These are phyloP conservation scores for Argopecten irradians DNA, from an alignment of 1,140 invertebrate genomes.

Conservation along the genomic window DNA sequence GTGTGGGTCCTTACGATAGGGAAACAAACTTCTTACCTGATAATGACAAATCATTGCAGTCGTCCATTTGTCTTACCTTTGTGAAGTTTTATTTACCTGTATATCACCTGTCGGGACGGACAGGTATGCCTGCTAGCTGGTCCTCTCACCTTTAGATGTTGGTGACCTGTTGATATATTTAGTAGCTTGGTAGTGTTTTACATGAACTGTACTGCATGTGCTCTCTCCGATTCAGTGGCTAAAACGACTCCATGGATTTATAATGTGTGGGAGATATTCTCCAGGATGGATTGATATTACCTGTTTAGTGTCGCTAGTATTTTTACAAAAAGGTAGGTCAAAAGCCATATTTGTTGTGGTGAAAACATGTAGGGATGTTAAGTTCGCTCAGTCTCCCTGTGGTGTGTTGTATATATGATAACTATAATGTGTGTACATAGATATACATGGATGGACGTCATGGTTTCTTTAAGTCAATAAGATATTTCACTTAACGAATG, in stretches of 20 bases:
- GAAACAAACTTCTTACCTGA: no score
- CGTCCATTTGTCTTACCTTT: not conserved
- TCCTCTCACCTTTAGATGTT: not conserved
- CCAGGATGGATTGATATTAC: not conserved
- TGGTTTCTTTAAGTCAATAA: no score
- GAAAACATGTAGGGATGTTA: no score
- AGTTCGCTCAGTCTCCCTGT: no score
- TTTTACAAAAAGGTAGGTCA: slow-evolving; percentile 5
- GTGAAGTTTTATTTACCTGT: not conserved
- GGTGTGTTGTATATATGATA: no score
- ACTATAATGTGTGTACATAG: no score
- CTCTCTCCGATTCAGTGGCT: not conserved
- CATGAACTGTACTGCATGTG: not conserved
- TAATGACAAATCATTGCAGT: slow-evolving; percentile 18
- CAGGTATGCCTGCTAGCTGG: not conserved
- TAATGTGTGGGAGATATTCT: not conserved
- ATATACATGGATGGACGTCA: no score
- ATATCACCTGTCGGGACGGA: not conserved
- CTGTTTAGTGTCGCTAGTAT: not conserved
- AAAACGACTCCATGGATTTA: not conserved
- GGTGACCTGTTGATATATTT: not conserved
- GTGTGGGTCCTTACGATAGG: no score
- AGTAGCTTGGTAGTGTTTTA: not conserved
- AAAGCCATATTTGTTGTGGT: not conserved
- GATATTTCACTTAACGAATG: no score